phyloP scores from a whole-genome alignment of 2,888 invertebrate species.

The Dynastes maya region DNA sequence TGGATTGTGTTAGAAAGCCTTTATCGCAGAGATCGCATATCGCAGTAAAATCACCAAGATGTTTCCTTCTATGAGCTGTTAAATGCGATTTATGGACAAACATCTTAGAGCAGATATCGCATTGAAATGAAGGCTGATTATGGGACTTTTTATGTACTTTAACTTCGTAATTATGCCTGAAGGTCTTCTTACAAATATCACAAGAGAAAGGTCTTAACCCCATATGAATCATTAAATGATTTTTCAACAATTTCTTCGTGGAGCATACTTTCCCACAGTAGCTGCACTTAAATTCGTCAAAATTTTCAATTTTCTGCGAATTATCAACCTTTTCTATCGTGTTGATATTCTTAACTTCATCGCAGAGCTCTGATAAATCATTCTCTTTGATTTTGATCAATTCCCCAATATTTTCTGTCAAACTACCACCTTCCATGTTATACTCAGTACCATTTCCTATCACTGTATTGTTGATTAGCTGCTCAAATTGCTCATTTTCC shows the following conservation, averaged over 20 bases:
- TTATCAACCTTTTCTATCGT: slow-evolving; percentile 40
- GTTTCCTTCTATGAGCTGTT: slow-evolving; percentile 75
- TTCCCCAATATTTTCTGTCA: slow-evolving; percentile 9
- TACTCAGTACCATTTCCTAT: background rate
- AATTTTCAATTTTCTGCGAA: slow-evolving; percentile 53
- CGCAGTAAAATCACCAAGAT: slow-evolving; percentile 69
- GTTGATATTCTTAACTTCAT: background rate
- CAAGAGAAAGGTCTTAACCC: slow-evolving; percentile 63
- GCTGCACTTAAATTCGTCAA: slow-evolving; percentile 62
- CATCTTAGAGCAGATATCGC: slow-evolving; percentile 75
- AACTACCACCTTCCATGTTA: background rate
- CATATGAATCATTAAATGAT: slow-evolving; percentile 65
- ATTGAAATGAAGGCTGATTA: slow-evolving; percentile 74
- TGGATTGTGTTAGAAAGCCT: slow-evolving; percentile 63
- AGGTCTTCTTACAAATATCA: slow-evolving; percentile 65
- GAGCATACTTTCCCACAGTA: slow-evolving; percentile 63
- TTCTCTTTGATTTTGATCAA: slow-evolving; percentile 22
- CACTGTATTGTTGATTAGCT: slow-evolving; percentile 60
- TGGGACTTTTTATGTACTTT: slow-evolving; percentile 73
- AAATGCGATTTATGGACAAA: slow-evolving; percentile 76
- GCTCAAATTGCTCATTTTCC: slow-evolving; percentile 65
- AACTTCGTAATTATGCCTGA: slow-evolving; percentile 65
- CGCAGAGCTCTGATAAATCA: slow-evolving; percentile 22
- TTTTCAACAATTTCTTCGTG: slow-evolving; percentile 65
- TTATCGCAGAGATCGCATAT: slow-evolving; percentile 65